These are phyloP conservation scores for Sanderia malayensis DNA, from an alignment of 30 jellyfish, hydroid and myxozoan genomes.

Conservation along the genomic window DNA sequence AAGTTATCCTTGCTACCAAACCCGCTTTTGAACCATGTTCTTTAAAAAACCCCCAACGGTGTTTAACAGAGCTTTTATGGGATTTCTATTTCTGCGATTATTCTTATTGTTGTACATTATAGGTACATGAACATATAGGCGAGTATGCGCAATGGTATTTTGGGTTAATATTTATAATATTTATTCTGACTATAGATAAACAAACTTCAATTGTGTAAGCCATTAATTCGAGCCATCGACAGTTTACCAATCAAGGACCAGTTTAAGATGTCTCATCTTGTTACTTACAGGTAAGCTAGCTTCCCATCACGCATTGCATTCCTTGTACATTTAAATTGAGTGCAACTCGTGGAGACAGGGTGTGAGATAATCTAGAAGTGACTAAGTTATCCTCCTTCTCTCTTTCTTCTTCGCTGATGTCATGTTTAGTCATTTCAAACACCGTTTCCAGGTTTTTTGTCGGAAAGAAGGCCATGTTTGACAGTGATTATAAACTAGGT, in stretches of 20 bases:
- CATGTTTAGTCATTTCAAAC: too few species aligned
- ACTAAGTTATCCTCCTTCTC: too few species aligned
- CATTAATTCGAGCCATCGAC: constrained; percentile 93
- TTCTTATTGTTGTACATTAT: too few species aligned
- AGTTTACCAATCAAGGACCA: constrained; percentile 80
- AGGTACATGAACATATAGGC: too few species aligned
- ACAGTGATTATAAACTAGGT: constrained; percentile 87
- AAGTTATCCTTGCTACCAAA: too few species aligned
- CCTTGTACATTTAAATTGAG: too few species aligned
- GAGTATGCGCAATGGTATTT: too few species aligned
- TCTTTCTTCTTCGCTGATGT: too few species aligned
- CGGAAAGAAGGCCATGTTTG: constrained; percentile 98
- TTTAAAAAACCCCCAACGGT: neutral
- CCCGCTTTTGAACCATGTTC: neutral
- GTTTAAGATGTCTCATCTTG: constrained; percentile 84
- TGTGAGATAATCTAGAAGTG: neutral
- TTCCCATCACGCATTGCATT: neutral
- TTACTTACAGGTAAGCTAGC: constrained; percentile 67
- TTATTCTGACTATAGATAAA: too few species aligned
- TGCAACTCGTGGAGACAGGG: too few species aligned
- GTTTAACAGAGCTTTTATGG: neutral
- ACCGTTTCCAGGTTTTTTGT: constrained; percentile 66
- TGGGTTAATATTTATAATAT: too few species aligned
- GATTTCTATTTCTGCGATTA: neutral
- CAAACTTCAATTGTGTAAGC: constrained; percentile 91